Base-by-base conservation (phyloP, 2,797 vertebrate genomes). In the Etheostoma nigrum region DNA sequence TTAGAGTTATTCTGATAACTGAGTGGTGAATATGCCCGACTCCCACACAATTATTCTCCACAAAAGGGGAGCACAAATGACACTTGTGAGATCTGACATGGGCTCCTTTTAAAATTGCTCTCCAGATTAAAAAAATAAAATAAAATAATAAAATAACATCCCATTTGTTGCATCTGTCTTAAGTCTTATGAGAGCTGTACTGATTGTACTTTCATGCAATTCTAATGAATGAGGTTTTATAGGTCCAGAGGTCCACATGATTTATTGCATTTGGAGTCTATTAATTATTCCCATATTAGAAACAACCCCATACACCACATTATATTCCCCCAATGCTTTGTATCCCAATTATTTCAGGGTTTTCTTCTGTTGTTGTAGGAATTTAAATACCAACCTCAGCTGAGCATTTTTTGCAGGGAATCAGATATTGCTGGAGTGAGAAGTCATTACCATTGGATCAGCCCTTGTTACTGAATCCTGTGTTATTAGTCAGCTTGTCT, bases 401-500 rank as follows among this genome's bases (percentile, higher is more conserved):
- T 42, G 73, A 76, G 67, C 79, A 74, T 83, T 83, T 93, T 90
- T 90, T 30, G 62, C 85, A 86, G 73, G 60, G 67, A 87, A 73
- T 81, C 77, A 30, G 87, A 72, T 91, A 92, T 93, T 94, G 90
- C 87, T 85, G 85, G 91, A 89, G 81, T 76, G 73, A 86, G 86
- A 82, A 91, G 85, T 91, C 85, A 92, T 94, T 93, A 93, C 86
- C 72, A 82, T 70, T 11, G 42, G 71, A 87, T 75, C 71, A 75
- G 82, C 79, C 72, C 86, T 89, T 92, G 89, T 91, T 91, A 86
- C 88, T 83, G 76, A 88, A 86, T 88, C 85, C 86, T 73, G 53
- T 88, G 88, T 91, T 93, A 94, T 94, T 93, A 93, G 88, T 93
- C 89, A 88, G 86, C 84, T 82, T 90, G 88, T 91, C 90, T 90